Evolutionary conservation across 2,113 vertebrate species (phyloP), one percentile per base, ranked within the genome.

Genomic region (Coptodon bakossiorum): DNA sequence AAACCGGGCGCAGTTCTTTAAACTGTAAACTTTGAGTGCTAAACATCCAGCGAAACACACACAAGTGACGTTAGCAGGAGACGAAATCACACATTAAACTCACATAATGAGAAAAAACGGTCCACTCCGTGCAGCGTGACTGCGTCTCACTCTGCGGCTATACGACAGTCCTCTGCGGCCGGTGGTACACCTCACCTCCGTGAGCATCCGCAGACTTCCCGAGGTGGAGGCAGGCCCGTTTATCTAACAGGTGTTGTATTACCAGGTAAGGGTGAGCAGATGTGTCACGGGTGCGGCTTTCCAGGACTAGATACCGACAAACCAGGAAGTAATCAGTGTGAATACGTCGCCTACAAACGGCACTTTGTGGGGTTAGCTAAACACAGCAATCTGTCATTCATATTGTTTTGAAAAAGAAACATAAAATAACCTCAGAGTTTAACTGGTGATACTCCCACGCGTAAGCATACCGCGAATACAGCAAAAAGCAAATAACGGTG

Each of bases 361-460:
- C 9, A n/a, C 57, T 63, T 63, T 36, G 1, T 63, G 17, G 0
- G 6, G 6, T n/a, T n/a, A 19, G 9, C 31, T 36, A 63, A 63
- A 63, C 59, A 63, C 31, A 63, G 6, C 31, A 63, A 11, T 63
- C 59, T 36, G 59, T 63, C 31, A 36, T 63, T 63, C 9, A 19
- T 63, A n/a, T 63, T 63, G 59, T 63, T 63, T 3, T 4, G 31
- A 31, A 63, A 36, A n/a, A 63, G 16, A 7, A 36, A 63, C 59
- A 34, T 11, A 63, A 63, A 63, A 63, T n/a, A n/a, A 36, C 59
- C 29, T 36, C 17, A 7, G 29, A 0, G 59, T n/a, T 63, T 63
- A 63, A 63, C 31, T n/a, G 1, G 29, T 63, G 59, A 36, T n/a
- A 19, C 59, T 36, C 17, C 59, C 59, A n/a, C 0, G 31, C 6